Evolutionary conservation across 2,113 vertebrate species (phyloP).

Genomic region (Crypturellus undulatus): DNA sequence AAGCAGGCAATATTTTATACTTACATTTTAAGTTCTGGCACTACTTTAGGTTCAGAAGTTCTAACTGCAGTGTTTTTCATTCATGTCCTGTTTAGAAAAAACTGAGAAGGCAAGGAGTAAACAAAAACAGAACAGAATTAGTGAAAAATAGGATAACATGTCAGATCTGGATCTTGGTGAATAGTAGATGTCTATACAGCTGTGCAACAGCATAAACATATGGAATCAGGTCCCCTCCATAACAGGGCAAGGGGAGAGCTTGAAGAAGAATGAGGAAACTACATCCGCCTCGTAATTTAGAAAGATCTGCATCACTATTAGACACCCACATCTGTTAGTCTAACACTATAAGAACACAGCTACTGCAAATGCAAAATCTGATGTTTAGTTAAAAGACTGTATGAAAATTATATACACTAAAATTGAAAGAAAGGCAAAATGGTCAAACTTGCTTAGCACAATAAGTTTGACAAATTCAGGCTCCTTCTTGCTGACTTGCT

Average conservation of each 20-base stretch:
- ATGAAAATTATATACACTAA: not conserved
- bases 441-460: fast-evolving
- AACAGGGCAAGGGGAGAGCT: fast-evolving
- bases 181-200: not conserved
- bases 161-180: not conserved
- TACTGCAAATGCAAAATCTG: not conserved
- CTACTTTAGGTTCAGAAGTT: not conserved
- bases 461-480: not conserved
- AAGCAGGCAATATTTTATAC: not conserved
- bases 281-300: not conserved
- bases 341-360: fast-evolving
- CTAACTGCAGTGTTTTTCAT: not conserved
- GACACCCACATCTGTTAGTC: not conserved
- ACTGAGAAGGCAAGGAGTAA: not conserved
- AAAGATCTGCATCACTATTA: not conserved
- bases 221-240: not conserved
- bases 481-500: not conserved
- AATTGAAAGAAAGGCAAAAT: not conserved
- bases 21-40: not conserved
- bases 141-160: not conserved
- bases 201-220: not conserved
- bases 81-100: not conserved
- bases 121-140: not conserved
- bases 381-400: not conserved
- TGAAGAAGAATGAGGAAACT: not conserved